Conservation (phyloP, 2,113 vertebrate species). For the Bothrops jararaca region DNA sequence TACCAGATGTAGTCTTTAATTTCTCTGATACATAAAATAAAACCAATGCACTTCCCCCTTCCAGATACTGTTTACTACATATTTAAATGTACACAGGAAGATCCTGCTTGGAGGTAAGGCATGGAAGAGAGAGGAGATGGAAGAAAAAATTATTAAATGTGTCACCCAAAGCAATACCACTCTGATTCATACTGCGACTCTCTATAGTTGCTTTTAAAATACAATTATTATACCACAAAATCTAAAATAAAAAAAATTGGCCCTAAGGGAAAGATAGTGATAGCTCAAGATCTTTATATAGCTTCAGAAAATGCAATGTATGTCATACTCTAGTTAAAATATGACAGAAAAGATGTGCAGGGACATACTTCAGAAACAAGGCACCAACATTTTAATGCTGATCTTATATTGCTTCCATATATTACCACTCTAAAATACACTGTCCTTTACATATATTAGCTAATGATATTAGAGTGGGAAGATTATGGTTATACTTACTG, state of each 20-base stretch:
- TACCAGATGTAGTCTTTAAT: neutral
- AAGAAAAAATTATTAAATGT: neutral
- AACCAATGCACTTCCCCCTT: neutral
- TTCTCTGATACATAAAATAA: neutral
- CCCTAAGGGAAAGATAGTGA: neutral
- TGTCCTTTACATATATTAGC: neutral
- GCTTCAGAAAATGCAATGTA: neutral
- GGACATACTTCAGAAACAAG: neutral
- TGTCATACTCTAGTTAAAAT: neutral
- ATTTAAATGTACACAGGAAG: neutral
- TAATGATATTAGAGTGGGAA: neutral
- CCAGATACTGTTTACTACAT: neutral
- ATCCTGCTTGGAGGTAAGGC: neutral
- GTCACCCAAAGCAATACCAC: neutral
- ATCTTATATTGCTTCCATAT: neutral
- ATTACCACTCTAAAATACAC: neutral
- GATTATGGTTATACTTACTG: conserved; percentile 7
- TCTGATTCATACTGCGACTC: neutral
- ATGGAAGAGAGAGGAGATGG: neutral
- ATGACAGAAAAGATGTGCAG: neutral
- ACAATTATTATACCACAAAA: neutral
- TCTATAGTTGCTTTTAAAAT: neutral
- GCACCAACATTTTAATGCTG: neutral
- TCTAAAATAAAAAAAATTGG: too few relatives aligned
- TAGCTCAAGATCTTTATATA: neutral